A percentile compares a stretch with the other conserved stretches of the same genome.
These are phyloP conservation scores for Antrozous pallidus DNA, from an alignment of 2,797 vertebrate genomes.

Conservation along the genomic window DNA sequence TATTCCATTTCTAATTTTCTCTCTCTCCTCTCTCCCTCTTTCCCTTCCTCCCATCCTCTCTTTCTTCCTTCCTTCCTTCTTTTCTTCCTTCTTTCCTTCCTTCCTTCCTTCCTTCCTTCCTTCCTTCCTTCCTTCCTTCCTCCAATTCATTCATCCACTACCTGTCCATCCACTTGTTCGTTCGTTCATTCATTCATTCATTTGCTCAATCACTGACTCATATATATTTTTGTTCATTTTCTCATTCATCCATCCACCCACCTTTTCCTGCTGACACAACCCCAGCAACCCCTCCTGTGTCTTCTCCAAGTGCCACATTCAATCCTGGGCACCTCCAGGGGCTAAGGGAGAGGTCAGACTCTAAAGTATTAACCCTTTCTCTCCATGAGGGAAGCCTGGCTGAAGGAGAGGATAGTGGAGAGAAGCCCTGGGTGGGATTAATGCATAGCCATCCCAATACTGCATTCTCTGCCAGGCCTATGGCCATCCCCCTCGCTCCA, in stretches of 20 bases:
- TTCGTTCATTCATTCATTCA: too few relatives aligned
- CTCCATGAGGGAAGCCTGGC: background rate
- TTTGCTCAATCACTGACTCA: background rate
- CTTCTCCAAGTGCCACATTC: background rate
- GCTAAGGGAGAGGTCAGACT: background rate
- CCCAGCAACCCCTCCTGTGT: background rate
- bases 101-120: rapidly evolving
- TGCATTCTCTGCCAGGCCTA: background rate
- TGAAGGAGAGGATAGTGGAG: background rate
- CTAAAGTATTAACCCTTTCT: background rate
- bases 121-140: rapidly evolving
- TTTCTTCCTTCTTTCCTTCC: rapidly evolving
- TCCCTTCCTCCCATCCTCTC: too few relatives aligned
- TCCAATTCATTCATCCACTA: background rate
- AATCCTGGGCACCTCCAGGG: background rate
- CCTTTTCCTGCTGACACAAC: background rate
- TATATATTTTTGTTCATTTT: background rate
- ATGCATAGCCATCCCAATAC: rapidly evolving
- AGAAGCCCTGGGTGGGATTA: background rate
- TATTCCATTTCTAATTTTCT: background rate
- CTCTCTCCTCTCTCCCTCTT: too few relatives aligned
- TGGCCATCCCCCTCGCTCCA: too few relatives aligned
- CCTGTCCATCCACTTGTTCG: too few relatives aligned
- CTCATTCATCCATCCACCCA: background rate
- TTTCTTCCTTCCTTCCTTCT: rapidly evolving